Evolutionary conservation across 2,888 invertebrate genomes (phyloP), one percentile per base, ranked within the genome.

Genomic region (Antheraea yamamai): DNA sequence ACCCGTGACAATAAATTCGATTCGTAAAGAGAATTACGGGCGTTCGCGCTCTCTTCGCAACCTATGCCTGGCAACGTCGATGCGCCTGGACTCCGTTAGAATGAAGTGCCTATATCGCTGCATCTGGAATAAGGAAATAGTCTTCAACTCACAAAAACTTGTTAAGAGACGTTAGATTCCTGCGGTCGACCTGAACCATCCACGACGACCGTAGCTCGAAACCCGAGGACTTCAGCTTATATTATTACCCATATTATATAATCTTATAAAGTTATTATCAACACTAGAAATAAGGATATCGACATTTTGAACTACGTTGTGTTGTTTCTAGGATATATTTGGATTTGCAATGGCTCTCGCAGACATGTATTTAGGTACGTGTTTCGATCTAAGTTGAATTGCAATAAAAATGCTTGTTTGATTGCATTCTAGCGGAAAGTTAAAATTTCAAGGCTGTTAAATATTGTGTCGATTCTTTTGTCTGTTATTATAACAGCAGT

Each of bases 111-210:
- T 96, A 95, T 98, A 98, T 96, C 97, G 96, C 94, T 97, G 97
- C 96, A 97, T 97, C 95, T 98, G 98, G 98, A 98, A 97, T 95
- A 97, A 97, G 95, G 98, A 98, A 95, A 98, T 98, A 94, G 97
- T 98, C 95, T 97, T 98, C 95, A 98, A 98, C 95, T 98, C 98
- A 92, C 98, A 98, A 93, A 98, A 98, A 95, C 96, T 98, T 89
- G 98, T 98, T 87, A 98, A 98, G 95, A 97, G 98, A 97, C 98
- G 98, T 96, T 97, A 97, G 97, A 92, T 83, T 81, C 80, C 77
- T 78, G 82, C 80, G 82, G 77, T 80, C 84, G 79, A 80, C 82
- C 86, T 86, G 89, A 87, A 87, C 84, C 86, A 83, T 85, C 80
- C 79, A 85, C 92, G 91, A 93, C 94, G 92, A 94, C 92, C 88